Evolutionary conservation across 30 jellyfish, hydroid and myxozoan species (phyloP).

Genomic region (Aurelia coerulea): DNA sequence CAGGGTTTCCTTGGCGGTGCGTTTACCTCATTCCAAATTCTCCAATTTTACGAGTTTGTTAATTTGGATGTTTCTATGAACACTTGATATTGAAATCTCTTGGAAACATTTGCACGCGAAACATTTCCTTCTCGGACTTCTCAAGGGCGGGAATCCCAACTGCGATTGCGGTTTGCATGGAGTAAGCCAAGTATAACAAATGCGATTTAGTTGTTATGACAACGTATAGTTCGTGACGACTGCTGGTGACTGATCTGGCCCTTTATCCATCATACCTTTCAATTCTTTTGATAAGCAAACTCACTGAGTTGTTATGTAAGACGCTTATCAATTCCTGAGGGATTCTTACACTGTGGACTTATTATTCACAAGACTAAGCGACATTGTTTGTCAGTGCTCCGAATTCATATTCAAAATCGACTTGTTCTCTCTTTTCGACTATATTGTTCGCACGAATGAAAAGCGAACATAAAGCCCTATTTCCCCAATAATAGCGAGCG

Average conservation of each 20-base stretch:
- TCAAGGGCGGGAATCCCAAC: conserved; percentile 41
- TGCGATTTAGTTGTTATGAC: conserved; percentile 70
- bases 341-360: conserved; percentile 33
- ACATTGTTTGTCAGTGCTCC: conserved; percentile 51
- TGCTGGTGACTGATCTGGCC: conserved; percentile 64
- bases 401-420: conserved; percentile 63
- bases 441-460: conserved; percentile 66
- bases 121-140: conserved; percentile 14
- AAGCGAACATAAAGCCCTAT: conserved; percentile 67
- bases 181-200: conserved; percentile 60
- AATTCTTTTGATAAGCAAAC: conserved; percentile 58
- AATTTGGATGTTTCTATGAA: conserved; percentile 1
- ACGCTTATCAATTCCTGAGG: conserved; percentile 55
- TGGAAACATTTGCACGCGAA: too few species aligned
- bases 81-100: too few species aligned
- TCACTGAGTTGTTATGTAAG: conserved; percentile 60
- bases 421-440: conserved; percentile 42
- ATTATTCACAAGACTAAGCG: conserved; percentile 56
- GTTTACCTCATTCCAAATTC: too few species aligned
- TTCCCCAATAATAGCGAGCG: conserved; percentile 72
- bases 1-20: too few species aligned
- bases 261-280: conserved; percentile 49
- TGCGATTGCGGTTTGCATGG: conserved; percentile 45
- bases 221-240: conserved; percentile 60
- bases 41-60: conserved; percentile 2